Evolutionary conservation across 2,113 vertebrate genomes (phyloP), one percentile per base, ranked within the genome.

Genomic region (Scomber colias): DNA sequence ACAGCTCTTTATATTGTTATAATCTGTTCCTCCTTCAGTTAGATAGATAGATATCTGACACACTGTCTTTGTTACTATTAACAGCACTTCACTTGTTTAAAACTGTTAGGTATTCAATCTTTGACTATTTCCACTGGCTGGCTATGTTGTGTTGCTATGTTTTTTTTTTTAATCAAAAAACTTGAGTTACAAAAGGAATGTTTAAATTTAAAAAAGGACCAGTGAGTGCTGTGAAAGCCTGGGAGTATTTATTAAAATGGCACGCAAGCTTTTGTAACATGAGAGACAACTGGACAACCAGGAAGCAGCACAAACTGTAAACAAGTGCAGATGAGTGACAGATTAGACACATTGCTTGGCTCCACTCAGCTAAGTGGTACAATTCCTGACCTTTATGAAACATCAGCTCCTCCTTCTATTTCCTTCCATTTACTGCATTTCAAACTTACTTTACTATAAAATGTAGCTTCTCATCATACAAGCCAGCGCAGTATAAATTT

Each of bases 251-350:
- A 31, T 44, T 46, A 21, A 35, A 35, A 31, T 12, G 11, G 31
- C 35, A 60, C 17, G 11, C 9, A 16, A 53, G 56, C 35, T 9
- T 30, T 17, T 31, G 60, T 35, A 71, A 72, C 60, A 61, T 64
- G 46, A 65, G 9, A 73, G 2, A n/a, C 4, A 51, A 13, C 5
- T 17, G 8, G 27, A 44, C n/a, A 11, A 68, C 50, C 54, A 21
- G 35, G 17, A 17, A 16, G 24, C 48, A 77, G 65, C 16, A 53
- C 64, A 35, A 19, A 56, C 35, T 1, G 55, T 81, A 63, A 70
- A 79, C 64, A 75, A 79, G 53, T 64, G 11, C 31, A 48, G 60
- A 71, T 35, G 35, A 35, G 35, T 35, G 35, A 35, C 35, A 35
- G 35, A 35, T 35, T 35, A 35, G 35, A 35, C 35, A 7, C 51